Base-by-base conservation (phyloP, 1,140 invertebrate species). In the Neuroterus valhalla region DNA sequence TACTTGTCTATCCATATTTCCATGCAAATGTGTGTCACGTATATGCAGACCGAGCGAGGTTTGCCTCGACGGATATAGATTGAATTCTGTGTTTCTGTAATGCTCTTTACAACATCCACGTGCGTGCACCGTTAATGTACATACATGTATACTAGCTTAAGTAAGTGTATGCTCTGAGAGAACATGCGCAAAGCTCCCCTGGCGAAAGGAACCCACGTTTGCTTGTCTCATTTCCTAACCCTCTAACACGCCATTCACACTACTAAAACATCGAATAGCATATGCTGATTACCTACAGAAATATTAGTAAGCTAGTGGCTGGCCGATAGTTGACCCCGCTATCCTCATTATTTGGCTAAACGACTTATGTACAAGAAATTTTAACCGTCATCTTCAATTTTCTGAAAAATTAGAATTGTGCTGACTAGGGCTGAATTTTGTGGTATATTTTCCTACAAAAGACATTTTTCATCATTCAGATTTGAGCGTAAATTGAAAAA, bases 191-290 rank as follows among this genome's bases (percentile, higher is more conserved):
- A 68, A 74, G 71, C 76, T 81, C 77, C 80, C 68, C 71, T 50
- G 44, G 23, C 68, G 48, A 78, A 75, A 79, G 75, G 76, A 75
- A 62, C 66, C 69, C 72, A 50, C 77, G 75, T 68, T 72, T 72
- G 82, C 79, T 84, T 82, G 72, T 81, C 68, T 79, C 69, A 70
- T 74, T 80, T 19, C 71, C 50, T 82, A 79, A 80, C 74, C 81
- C 76, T 72, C 77, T 84, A 84, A 85, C 79, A 81, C 76, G 78
- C 80, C 81, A 82, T 80, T 85, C 78, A 82, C 79, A 84, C 78
- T 79, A 82, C 78, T 84, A 78, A 81, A 82, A 78, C 78, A 79
- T 45, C 80, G 73, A 78, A 81, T 76, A 78, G 66, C 81, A 77
- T 82, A 83, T 79, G 80, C 78, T 85, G 78, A 78, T 85, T 81